Evolutionary conservation across 2,888 invertebrate species (phyloP).

Genomic region (Piscicola geometra): DNA sequence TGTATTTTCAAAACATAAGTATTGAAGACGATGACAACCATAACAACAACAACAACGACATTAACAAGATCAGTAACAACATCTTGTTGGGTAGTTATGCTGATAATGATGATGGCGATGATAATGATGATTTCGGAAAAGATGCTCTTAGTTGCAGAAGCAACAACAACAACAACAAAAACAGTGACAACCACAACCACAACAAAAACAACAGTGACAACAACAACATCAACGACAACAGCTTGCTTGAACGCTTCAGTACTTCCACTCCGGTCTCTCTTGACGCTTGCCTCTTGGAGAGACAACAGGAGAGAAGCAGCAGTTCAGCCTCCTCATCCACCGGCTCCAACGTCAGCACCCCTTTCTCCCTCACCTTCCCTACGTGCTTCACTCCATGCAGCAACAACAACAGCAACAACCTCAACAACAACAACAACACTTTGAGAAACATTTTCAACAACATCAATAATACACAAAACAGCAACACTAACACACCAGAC

Average conservation of each 20-base stretch:
- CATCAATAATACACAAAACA: not conserved
- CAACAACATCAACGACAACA: too few relatives aligned
- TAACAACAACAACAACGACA: not conserved
- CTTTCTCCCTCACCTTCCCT: conserved; percentile 48
- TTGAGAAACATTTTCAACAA: too few relatives aligned
- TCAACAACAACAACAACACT: conserved; percentile 11
- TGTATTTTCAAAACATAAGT: not conserved
- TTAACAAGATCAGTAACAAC: not conserved
- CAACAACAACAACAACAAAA: not conserved
- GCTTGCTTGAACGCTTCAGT: too few relatives aligned
- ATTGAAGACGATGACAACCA: not conserved
- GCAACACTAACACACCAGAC: conserved; percentile 30
- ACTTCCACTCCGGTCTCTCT: too few relatives aligned
- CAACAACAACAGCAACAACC: not conserved
- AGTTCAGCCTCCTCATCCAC: conserved; percentile 11
- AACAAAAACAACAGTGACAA: not conserved
- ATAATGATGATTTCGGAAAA: not conserved
- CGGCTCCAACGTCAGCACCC: conserved; percentile 48
- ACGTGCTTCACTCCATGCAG: not conserved
- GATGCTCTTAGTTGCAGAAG: not conserved
- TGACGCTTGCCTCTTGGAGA: too few relatives aligned
- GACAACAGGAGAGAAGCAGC: not conserved
- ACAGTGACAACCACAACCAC: too few relatives aligned
- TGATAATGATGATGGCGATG: not conserved
- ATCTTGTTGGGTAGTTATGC: not conserved